Conservation (phyloP, 2,797 vertebrate species). For the Pterois miles region DNA sequence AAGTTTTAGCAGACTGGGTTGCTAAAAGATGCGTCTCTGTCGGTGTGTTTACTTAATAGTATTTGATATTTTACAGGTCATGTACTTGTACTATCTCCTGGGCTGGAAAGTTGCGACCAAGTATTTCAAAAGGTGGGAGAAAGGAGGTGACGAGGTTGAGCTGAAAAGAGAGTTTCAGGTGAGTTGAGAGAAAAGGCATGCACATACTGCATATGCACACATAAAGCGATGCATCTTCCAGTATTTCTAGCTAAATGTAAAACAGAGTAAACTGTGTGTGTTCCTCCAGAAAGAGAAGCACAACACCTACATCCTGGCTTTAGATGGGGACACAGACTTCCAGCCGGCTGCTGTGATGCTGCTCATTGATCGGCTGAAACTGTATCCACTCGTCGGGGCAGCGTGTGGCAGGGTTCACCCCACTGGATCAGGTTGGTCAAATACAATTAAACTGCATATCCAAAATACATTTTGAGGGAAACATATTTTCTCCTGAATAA, state of each 20-base stretch:
- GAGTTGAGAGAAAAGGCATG: not conserved
- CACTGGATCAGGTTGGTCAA: slow-evolving; percentile 77
- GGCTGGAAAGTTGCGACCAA: slow-evolving; percentile 73
- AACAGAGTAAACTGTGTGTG: not conserved
- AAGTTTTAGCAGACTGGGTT: not conserved
- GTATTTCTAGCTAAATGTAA: not conserved
- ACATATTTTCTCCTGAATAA: too few species aligned
- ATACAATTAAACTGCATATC: too few species aligned
- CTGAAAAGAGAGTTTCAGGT: slow-evolving; percentile 57
- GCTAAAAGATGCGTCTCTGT: not conserved
- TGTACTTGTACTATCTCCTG: slow-evolving; percentile 81
- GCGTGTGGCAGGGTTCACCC: slow-evolving; percentile 83
- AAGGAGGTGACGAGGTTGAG: not conserved
- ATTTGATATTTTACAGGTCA: slow-evolving; percentile 64
- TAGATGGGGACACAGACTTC: slow-evolving; percentile 85
- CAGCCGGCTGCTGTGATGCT: slow-evolving; percentile 79
- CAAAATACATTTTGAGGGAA: too few species aligned
- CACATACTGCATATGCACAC: not conserved
- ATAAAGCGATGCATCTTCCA: not conserved
- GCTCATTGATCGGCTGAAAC: slow-evolving; percentile 78
- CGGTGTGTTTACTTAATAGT: not conserved
- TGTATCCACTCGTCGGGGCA: slow-evolving; percentile 79
- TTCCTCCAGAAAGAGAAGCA: slow-evolving; percentile 69
- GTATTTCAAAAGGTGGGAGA: slow-evolving; percentile 41
- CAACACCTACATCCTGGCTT: slow-evolving; percentile 81